Percentiles rank a stretch among this genome's conserved stretches.
Conservation (phyloP, 2,888 invertebrate genomes). For the Lasioglossum morio region DNA sequence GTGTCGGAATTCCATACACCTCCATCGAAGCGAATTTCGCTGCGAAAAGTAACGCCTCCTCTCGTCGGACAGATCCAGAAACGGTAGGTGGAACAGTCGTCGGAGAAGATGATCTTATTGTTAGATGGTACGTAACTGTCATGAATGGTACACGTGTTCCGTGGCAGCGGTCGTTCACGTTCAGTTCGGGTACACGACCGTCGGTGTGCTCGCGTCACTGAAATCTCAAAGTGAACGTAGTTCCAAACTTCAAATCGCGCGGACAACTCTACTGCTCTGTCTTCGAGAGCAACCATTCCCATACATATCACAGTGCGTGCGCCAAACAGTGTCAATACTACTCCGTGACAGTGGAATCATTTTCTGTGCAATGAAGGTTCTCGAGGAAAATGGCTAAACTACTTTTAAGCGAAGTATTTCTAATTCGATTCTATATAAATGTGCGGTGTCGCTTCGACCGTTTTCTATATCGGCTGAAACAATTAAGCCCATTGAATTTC, state of each 20-base stretch:
- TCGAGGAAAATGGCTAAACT: neutral
- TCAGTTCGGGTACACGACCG: slow-evolving; percentile 40
- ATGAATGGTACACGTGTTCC: slow-evolving; percentile 70
- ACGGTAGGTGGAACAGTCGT: slow-evolving; percentile 27
- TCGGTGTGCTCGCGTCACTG: slow-evolving; percentile 32
- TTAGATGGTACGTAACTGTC: slow-evolving; percentile 73
- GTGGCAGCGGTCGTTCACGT: slow-evolving; percentile 48
- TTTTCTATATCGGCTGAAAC: neutral
- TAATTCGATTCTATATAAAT: neutral
- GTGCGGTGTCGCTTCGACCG: neutral
- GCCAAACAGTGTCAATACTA: neutral
- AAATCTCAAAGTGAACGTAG: slow-evolving; percentile 33
- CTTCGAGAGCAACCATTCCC: too few relatives aligned
- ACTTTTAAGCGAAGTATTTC: too few relatives aligned
- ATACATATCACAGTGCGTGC: neutral
- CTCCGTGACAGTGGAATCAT: neutral
- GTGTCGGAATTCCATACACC: slow-evolving; percentile 10
- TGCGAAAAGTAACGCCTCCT: slow-evolving; percentile 11
- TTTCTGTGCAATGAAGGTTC: neutral
- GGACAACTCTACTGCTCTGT: neutral
- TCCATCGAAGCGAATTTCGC: neutral
- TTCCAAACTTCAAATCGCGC: neutral
- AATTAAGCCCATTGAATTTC: slow-evolving; percentile 36
- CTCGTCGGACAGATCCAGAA: slow-evolving; percentile 35
- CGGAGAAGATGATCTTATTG: slow-evolving; percentile 56